These are phyloP conservation scores for Plecturocebus donacophilus DNA, from an alignment of 2,113 vertebrate species.

Conservation along the genomic window DNA sequence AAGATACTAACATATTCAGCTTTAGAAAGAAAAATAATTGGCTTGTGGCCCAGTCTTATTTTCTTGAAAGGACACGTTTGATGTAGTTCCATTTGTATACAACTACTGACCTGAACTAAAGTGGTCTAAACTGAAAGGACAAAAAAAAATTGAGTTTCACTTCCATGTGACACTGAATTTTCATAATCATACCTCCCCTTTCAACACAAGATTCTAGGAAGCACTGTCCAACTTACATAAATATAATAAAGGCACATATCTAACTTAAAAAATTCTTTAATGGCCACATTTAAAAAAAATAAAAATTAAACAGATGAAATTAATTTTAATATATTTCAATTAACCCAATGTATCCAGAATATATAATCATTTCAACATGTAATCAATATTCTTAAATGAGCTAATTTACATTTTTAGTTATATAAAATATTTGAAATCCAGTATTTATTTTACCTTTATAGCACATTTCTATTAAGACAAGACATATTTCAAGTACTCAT, in stretches of 20 bases:
- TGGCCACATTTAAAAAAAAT: background rate
- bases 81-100: background rate
- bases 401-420: conserved; percentile 2
- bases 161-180: background rate
- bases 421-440: background rate
- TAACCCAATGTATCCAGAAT: conserved; percentile 3
- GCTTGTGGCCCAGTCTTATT: background rate
- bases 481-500: background rate
- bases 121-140: background rate
- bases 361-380: conserved; percentile 23
- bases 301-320: background rate
- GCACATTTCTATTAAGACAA: background rate
- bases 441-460: background rate
- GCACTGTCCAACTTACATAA: background rate
- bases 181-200: background rate
- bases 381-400: background rate
- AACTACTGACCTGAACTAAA: background rate
- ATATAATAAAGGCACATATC: background rate
- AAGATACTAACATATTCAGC: background rate
- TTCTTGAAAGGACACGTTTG: background rate
- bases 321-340: conserved; percentile 32
- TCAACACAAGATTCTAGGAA: background rate
- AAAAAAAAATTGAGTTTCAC: background rate
- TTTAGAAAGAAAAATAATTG: conserved; percentile 18
- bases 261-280: background rate